A percentile compares a stretch with the other conserved stretches of the same genome.
phyloP scores from a whole-genome alignment of 2,888 invertebrate species.

The Crematogaster levior region DNA sequence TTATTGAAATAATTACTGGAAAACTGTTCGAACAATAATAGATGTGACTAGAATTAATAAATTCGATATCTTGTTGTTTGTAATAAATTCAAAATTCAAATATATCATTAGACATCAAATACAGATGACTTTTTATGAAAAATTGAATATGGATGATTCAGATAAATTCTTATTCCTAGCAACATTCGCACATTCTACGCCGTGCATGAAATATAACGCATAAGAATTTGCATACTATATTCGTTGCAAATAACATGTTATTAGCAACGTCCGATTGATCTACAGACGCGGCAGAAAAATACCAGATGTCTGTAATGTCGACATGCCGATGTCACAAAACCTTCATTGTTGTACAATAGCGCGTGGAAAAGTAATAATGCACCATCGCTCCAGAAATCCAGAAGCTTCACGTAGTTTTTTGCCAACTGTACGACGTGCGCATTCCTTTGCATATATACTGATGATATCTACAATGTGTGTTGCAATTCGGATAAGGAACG shows the following conservation, averaged over 20 bases:
- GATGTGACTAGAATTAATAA: neutral
- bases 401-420: constrained; percentile 20
- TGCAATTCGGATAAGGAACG: neutral
- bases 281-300: constrained; percentile 3
- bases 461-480: neutral
- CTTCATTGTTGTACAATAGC: constrained; percentile 43
- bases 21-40: no score
- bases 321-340: no score
- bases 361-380: constrained; percentile 14
- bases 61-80: no score
- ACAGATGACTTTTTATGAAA: neutral
- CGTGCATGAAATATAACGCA: neutral
- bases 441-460: neutral
- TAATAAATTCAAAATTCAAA: neutral
- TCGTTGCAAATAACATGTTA: neutral
- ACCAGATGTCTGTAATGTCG: constrained; percentile 54
- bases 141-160: neutral
- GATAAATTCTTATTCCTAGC: neutral
- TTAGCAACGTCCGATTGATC: neutral
- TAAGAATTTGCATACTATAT: neutral
- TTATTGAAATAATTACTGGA: no score
- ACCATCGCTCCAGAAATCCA: neutral
- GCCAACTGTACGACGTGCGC: neutral
- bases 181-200: neutral
- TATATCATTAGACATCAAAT: neutral